Evolutionary conservation across 2,888 invertebrate species (phyloP), one percentile per base, ranked within the genome.

Genomic region (Deilephila porcellus): DNA sequence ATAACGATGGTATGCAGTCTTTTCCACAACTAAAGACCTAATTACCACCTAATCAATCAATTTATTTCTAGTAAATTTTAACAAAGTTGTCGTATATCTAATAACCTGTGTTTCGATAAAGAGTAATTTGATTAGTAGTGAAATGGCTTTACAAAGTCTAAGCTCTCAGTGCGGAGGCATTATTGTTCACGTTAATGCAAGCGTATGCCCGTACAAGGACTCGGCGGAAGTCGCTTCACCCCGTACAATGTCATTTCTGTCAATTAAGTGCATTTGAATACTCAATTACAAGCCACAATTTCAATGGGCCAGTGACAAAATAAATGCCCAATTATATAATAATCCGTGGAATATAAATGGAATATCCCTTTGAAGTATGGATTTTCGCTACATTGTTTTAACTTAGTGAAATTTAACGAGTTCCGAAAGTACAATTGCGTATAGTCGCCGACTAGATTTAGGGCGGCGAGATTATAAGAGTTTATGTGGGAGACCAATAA

Each of bases 221-320:
- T 20, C 67, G 67, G 67, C 67, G 67, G 67, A 67, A 67, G 52
- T 25, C 52, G 45, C 67, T 52, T 67, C 67, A 67, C 67, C 67
- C 52, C 25, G 67, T 25, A 52, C 67, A 67, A 67, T 67, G 52
- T 67, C 67, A 67, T 67, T 67, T 67, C 87, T 89, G 89, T 89
- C 90, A 90, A 90, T 89, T 89, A 90, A 82, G 76, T 60, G 77
- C 76, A 77, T 77, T 79, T 86, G 89, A 89, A 89, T 86, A 88
- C 87, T 85, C 87, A 89, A 89, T 88, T 84, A 86, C 79, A 70
- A 67, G 52, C 52, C 67, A 67, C 67, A 67, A 52, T 67, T 67
- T 67, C 52, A 80, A 76, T 62, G 25, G 60, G 88, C 85, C 20
- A 67, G 52, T 67, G 67, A 67, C 67, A 67, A 67, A 67, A 59